Evolutionary conservation across 2,888 invertebrate species (phyloP), one percentile per base, ranked within the genome.

Genomic region (Eupithecia inturbata): DNA sequence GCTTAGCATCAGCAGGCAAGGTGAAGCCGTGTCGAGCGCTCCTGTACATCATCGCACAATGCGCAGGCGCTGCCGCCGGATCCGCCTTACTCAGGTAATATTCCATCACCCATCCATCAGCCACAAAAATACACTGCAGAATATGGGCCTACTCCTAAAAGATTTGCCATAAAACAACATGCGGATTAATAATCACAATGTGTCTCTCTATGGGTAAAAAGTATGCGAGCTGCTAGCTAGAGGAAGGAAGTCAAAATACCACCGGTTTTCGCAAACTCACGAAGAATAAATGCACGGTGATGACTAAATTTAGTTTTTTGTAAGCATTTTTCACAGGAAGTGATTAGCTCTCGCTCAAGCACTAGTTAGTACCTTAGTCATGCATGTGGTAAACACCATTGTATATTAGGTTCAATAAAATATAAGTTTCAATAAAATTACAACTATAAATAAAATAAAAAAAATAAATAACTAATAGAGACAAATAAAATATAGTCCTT

Each of bases 1-100:
- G 97, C 1, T 95, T 98, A 92, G 92, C 98, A 71, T 96, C 96
- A 16, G 96, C 97, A 12, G 97, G 98, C 12, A 96, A 97, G 84
- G 96, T 98, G 70, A 96, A 97, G 81, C 91, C 97, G 0, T 88
- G 96, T 41, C 96, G 98, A 79, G 97, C 96, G 0, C 67, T 97
- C 2, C 94, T 98, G 53, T 99, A 99, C 92, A 95, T 98, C 68
- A 87, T 97, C 68, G 97, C 96, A 1, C 98, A 98, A 90, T 97
- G 97, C 86, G 90, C 97, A 1, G 98, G 98, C 62, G 97, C 97
- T 0, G 96, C 98, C 28, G 96, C 97, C 0, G 98, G 97, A 77
- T 97, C 97, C 2, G 97, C 96, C 0, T 91, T 97, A 31, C 91
- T 98, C 67, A 96, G 57, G 57, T 57, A 53, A 53, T 10, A 22